Evolutionary conservation across 2,888 invertebrate genomes (phyloP), one percentile per base, ranked within the genome.

Genomic region (Agrochola macilenta): DNA sequence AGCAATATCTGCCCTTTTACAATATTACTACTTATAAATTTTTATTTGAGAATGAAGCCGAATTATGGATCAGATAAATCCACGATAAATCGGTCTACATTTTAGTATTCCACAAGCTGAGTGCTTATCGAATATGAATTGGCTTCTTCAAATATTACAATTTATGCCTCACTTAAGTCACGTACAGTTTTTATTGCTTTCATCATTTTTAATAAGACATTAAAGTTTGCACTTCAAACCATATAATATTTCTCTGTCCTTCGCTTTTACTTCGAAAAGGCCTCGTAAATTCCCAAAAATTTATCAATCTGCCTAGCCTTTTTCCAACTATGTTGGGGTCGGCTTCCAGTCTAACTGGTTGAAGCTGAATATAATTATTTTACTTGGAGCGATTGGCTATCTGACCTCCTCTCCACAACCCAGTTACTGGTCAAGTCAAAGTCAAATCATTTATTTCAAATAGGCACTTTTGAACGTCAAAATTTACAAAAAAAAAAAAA

Each of bases 61-160:
- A 79, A 65, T 58, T 52, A 60, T 74, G 46, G 23, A 65, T 65
- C 52, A 46, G 46, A 69, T 65, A 79, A 52, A 23, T 23, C 52
- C 52, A 52, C 52, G 23, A 52, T 52, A 52, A 66, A 60, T 76
- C 39, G 14, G 26, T 74, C 65, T 69, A 23, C n/a, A 81, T 71
- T 58, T 75, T 76, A 60, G n/a, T 72, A 76, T 76, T 81, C 58
- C 14, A 26, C 39, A 71, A 66, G 63, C 23, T 11, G n/a, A 81
- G 68, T 58, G 64, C 46, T 39, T 52, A 61, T 71, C 58, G 61
- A 69, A 68, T 78, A 64, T 63, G 43, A 68, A 79, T 64, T 43
- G 52, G n/a, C 39, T 26, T 52, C 35, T 61, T 57, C 20, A 65
- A 58, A 52, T 78, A 65, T 71, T 71, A 78, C 23, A 54, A 64